Evolutionary conservation across 1,140 invertebrate genomes (phyloP).

Genomic region (Laodelphax striatellus): DNA sequence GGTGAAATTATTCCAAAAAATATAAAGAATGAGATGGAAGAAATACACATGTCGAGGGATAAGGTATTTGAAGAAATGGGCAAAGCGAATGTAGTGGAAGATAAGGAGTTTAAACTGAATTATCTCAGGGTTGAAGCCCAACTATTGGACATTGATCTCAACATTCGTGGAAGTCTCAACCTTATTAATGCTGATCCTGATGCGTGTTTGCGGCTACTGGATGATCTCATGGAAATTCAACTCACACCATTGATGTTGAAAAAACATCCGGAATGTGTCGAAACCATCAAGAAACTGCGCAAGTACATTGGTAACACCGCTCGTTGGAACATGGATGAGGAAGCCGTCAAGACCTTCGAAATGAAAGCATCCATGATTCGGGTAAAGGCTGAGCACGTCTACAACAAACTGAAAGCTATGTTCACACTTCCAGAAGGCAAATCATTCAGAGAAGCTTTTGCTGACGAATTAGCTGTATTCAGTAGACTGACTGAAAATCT

Average conservation of each 20-base stretch:
- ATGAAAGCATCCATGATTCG: slow-evolving; percentile 52
- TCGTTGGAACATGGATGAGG: slow-evolving; percentile 50
- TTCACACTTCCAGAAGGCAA: slow-evolving; percentile 37
- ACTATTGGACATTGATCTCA: slow-evolving; percentile 56
- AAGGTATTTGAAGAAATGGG: slow-evolving; percentile 29
- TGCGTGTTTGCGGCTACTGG: slow-evolving; percentile 44
- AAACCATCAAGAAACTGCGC: slow-evolving; percentile 51
- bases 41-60: slow-evolving; percentile 2
- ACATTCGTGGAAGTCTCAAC: slow-evolving; percentile 55
- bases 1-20: slow-evolving; percentile 45
- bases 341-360: slow-evolving; percentile 36
- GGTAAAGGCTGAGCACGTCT: slow-evolving; percentile 49
- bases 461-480: slow-evolving; percentile 40
- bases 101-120: slow-evolving; percentile 11
- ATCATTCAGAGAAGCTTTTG: slow-evolving; percentile 46
- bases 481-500: slow-evolving; percentile 43
- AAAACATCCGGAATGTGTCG: slow-evolving; percentile 71
- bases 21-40: slow-evolving; percentile 35
- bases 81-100: slow-evolving; percentile 19
- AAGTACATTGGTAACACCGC: slow-evolving; percentile 51
- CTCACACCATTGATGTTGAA: slow-evolving; percentile 68
- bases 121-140: slow-evolving; percentile 45
- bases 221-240: slow-evolving; percentile 47
- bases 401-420: slow-evolving; percentile 43
- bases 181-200: slow-evolving; percentile 52